Percentiles rank a stretch among this genome's conserved stretches.
Evolutionary conservation across 2,113 vertebrate species (phyloP).

Genomic region (Antechinus stuartii): DNA sequence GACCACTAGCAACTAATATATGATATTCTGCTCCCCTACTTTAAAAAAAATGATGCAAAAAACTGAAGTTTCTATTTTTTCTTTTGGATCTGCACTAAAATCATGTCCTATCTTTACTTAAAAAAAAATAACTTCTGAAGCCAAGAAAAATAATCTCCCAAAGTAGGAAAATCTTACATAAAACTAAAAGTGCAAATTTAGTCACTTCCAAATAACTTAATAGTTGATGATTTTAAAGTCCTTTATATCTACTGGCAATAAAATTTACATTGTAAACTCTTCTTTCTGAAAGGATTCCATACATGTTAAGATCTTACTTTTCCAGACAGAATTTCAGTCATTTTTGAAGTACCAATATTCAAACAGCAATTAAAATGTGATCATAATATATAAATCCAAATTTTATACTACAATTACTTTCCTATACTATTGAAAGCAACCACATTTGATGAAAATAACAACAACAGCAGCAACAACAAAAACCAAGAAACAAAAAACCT

Average conservation of each 20-base stretch:
- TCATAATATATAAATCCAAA: constrained; percentile 17
- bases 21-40: not conserved
- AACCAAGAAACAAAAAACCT: constrained; percentile 41
- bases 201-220: not conserved
- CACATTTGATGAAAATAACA: constrained; percentile 55
- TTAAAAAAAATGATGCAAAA: constrained; percentile 7
- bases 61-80: not conserved
- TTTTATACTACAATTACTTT: constrained; percentile 56
- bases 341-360: not conserved
- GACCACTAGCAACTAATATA: not conserved
- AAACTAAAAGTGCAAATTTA: constrained; percentile 43
- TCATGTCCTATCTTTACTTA: constrained; percentile 47
- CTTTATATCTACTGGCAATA: constrained; percentile 49
- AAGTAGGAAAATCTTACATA: constrained; percentile 50
- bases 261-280: constrained; percentile 29
- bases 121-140: not conserved
- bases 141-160: constrained; percentile 52
- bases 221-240: constrained; percentile 49
- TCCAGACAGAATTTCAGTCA: not conserved
- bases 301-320: not conserved
- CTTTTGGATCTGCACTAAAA: constrained; percentile 8
- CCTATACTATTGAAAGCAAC: constrained; percentile 27
- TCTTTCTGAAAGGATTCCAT: constrained; percentile 46
- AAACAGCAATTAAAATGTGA: constrained; percentile 36
- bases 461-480: constrained; percentile 3